A percentile compares a stretch with the other conserved stretches of the same genome.
Evolutionary conservation across 1,140 invertebrate species (phyloP).

Genomic region (Drosophila ohnishii): DNA sequence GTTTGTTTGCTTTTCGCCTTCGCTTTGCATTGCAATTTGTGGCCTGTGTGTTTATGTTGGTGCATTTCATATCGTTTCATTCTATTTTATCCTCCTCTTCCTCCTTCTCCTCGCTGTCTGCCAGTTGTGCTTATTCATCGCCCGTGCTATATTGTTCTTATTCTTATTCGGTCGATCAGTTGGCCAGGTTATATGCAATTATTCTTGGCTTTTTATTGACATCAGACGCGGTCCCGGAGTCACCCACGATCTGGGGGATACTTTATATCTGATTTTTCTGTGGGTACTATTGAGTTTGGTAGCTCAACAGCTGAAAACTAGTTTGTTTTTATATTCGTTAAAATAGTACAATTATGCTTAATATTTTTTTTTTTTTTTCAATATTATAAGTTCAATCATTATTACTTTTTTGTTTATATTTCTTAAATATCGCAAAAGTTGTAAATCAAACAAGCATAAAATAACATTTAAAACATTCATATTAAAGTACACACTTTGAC

Average conservation of each 20-base stretch:
- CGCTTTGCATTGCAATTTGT: slow-evolving; percentile 49
- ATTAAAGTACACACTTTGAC: background rate
- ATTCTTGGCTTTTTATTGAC: slow-evolving; percentile 56
- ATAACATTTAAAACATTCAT: background rate
- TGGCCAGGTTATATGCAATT: slow-evolving; percentile 36
- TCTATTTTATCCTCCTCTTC: slow-evolving; percentile 32
- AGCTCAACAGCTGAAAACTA: background rate
- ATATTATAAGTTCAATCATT: too few species aligned
- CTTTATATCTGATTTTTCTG: background rate
- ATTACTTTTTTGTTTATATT: too few species aligned
- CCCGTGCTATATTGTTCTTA: slow-evolving; percentile 25
- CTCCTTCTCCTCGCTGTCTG: background rate
- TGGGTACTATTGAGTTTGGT: background rate
- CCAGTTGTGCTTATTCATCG: slow-evolving; percentile 30
- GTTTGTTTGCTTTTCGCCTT: slow-evolving; percentile 58
- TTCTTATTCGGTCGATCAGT: slow-evolving; percentile 28
- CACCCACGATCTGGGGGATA: background rate
- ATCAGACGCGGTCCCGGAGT: slow-evolving; percentile 3
- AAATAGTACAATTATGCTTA: too few species aligned
- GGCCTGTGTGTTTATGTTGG: slow-evolving; percentile 35
- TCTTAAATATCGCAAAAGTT: too few species aligned
- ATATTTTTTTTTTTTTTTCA: too few species aligned
- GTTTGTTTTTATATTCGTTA: too few species aligned
- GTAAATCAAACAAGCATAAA: too few species aligned
- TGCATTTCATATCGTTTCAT: slow-evolving; percentile 49